phyloP scores from a whole-genome alignment of 2,797 vertebrate genomes.

The Tarsius wallacei region DNA sequence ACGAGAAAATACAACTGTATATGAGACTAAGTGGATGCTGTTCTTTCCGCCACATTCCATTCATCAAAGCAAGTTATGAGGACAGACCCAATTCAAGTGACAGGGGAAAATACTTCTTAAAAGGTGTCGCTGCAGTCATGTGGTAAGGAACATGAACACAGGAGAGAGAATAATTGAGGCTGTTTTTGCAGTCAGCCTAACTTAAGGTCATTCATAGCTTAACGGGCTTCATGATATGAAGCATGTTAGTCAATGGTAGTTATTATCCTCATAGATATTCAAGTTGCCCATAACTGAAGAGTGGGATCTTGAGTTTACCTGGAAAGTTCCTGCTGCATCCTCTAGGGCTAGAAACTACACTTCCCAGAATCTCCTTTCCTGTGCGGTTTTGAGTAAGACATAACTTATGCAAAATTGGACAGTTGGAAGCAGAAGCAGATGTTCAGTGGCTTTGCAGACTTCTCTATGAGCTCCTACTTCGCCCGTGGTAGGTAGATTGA shows the following conservation, averaged over 20 bases:
- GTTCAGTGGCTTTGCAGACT: neutral
- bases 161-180: neutral
- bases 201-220: neutral
- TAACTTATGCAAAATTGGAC: neutral
- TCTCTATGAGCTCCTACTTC: neutral
- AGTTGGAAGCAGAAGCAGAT: neutral
- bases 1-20: neutral
- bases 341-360: neutral
- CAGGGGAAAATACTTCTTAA: neutral
- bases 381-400: neutral
- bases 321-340: neutral
- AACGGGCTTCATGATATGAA: neutral
- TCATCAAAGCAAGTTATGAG: neutral
- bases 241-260: neutral
- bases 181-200: neutral
- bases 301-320: neutral
- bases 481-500: neutral
- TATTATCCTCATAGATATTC: neutral
- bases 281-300: neutral
- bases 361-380: conserved; percentile 17
- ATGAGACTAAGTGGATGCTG: neutral
- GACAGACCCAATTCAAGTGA: neutral
- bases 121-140: neutral
- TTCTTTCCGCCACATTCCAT: neutral
- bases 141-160: neutral